Conservation (phyloP, 2,797 vertebrate species). For the Philypnodon macrostomus region DNA sequence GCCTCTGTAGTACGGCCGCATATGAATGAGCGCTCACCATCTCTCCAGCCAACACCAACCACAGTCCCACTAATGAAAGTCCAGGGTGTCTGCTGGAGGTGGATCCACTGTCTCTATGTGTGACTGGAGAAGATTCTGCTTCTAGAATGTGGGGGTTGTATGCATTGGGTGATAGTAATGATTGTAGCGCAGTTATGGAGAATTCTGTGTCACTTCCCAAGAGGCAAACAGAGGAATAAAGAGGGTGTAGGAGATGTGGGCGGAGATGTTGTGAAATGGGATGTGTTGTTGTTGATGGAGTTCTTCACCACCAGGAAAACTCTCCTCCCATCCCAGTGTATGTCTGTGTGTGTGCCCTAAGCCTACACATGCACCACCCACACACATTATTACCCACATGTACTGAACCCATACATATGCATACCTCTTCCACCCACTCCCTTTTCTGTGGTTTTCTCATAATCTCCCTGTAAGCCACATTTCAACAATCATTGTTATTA, state of each 20-base stretch:
- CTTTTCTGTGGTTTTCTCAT: conserved; percentile 17
- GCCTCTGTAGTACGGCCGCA: conserved; percentile 41
- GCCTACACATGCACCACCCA: conserved; percentile 59
- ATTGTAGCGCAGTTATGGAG: conserved; percentile 76
- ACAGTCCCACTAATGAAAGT: conserved; percentile 45
- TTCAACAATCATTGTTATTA: conserved; percentile 65
- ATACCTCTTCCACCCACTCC: conserved; percentile 34
- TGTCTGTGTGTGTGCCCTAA: conserved; percentile 37
- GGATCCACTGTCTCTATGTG: conserved; percentile 38
- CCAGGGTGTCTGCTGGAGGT: conserved; percentile 35
- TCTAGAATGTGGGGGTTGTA: conserved; percentile 41
- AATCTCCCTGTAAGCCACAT: conserved; percentile 7
- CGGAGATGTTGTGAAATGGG: conserved; percentile 65
- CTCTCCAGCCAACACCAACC: conserved; percentile 29
- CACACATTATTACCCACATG: conserved; percentile 59
- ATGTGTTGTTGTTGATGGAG: conserved; percentile 71
- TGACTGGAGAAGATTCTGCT: conserved; percentile 15
- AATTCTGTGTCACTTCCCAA: conserved; percentile 79
- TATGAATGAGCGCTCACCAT: conserved; percentile 58
- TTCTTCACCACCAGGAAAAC: conserved; percentile 55
- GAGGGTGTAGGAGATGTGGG: conserved; percentile 52
- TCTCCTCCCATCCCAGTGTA: conserved; percentile 54
- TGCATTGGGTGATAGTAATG: conserved; percentile 66
- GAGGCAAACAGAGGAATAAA: conserved; percentile 57
- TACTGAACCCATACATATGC: conserved; percentile 64